phyloP scores from a whole-genome alignment of 2,888 invertebrate species.

The Petrolisthes manimaculis region DNA sequence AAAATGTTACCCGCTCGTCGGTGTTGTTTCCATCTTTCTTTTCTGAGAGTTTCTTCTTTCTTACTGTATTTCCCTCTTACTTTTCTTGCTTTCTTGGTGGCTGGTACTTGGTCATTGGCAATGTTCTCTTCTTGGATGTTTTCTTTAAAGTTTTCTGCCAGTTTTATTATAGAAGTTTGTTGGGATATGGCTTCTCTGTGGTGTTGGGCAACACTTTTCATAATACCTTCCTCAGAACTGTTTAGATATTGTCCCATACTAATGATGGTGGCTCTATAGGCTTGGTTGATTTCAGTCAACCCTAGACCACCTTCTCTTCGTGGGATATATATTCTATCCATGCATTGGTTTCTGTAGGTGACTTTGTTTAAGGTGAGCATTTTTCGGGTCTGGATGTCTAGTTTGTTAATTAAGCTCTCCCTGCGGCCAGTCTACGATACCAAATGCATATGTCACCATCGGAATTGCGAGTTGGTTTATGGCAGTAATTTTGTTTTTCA shows the following conservation, averaged over 20 bases:
- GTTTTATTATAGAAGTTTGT: not conserved
- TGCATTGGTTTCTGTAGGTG: slow-evolving; percentile 7
- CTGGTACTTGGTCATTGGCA: no score
- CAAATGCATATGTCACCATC: slow-evolving; percentile 15
- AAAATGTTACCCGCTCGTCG: not conserved
- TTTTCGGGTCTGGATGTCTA: slow-evolving; percentile 8
- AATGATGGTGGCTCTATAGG: no score
- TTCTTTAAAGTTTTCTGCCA: not conserved
- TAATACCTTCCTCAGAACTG: slow-evolving; percentile 10
- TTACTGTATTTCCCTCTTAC: no score
- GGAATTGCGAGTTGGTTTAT: not conserved
- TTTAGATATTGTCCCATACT: not conserved
- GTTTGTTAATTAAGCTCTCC: not conserved
- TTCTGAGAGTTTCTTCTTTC: no score
- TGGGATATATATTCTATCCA: not conserved
- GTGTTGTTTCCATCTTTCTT: not conserved
- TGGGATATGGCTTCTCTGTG: not conserved
- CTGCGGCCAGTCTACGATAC: not conserved
- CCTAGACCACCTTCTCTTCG: no score
- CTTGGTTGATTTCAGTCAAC: no score
- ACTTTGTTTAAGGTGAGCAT: slow-evolving; percentile 15
- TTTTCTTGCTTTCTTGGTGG: no score
- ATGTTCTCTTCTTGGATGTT: not conserved
- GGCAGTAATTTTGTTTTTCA: no score
- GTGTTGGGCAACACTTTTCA: not conserved